Conservation (phyloP, 2,797 vertebrate species). For the Setipinna tenuifilis region DNA sequence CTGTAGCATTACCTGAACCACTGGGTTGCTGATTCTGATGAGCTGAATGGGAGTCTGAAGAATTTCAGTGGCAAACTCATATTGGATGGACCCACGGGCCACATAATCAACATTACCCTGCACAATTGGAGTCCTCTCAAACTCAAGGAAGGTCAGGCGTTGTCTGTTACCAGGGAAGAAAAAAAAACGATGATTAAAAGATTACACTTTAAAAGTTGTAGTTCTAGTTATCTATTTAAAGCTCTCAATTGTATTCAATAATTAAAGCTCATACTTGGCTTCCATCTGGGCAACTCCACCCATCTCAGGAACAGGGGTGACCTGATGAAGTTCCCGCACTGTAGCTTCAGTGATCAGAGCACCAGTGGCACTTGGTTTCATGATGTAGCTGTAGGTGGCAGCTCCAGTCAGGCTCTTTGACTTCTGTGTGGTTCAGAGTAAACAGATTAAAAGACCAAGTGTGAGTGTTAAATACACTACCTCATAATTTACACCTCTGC, state of each 20-base stretch:
- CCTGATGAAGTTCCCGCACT: constrained; percentile 78
- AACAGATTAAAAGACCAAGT: neutral
- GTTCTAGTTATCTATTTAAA: no score
- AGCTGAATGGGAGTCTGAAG: constrained; percentile 69
- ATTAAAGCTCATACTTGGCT: constrained; percentile 74
- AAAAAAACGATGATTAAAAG: neutral
- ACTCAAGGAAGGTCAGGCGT: constrained; percentile 69
- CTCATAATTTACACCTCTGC: no score
- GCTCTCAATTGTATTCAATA: no score
- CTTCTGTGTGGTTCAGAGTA: constrained; percentile 62
- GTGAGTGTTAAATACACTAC: neutral
- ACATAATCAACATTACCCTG: constrained; percentile 68
- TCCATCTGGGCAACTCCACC: constrained; percentile 78
- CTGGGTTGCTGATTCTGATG: constrained; percentile 63
- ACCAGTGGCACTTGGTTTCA: constrained; percentile 71
- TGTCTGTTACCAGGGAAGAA: constrained; percentile 69
- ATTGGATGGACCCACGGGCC: constrained; percentile 74
- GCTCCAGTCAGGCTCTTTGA: constrained; percentile 72
- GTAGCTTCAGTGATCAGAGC: constrained; percentile 73
- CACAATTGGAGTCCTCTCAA: constrained; percentile 42
- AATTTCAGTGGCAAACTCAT: constrained; percentile 74
- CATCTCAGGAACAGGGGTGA: constrained; percentile 77
- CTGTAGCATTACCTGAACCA: constrained; percentile 68
- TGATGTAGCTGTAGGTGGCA: constrained; percentile 74
- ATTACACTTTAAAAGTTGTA: no score